Evolutionary conservation across 2,888 invertebrate species (phyloP).

Genomic region (Drosophila heteroneura): DNA sequence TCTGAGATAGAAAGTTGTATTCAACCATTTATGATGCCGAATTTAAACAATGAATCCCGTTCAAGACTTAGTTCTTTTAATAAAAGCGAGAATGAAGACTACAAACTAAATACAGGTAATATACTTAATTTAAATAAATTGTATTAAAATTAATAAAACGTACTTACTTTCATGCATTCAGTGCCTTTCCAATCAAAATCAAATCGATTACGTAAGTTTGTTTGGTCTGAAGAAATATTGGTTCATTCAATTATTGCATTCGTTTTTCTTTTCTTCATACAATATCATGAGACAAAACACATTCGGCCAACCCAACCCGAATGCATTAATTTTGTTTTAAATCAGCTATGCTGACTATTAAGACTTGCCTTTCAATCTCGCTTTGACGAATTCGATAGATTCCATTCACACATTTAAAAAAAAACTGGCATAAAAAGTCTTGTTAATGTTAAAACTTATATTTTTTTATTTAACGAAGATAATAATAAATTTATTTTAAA

Average conservation of each 20-base stretch:
- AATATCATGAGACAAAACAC: background rate
- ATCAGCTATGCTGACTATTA: background rate
- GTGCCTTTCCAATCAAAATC: slow-evolving; percentile 88
- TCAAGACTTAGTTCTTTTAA: slow-evolving; percentile 88
- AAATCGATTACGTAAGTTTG: slow-evolving; percentile 82
- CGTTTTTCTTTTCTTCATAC: background rate
- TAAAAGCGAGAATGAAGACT: slow-evolving; percentile 89
- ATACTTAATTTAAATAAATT: slow-evolving; percentile 86
- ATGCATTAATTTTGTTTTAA: background rate
- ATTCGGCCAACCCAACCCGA: background rate
- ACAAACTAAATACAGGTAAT: slow-evolving; percentile 87
- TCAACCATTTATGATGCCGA: slow-evolving; percentile 87
- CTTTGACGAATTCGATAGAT: background rate
- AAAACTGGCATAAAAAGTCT: background rate
- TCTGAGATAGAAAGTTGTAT: slow-evolving; percentile 87
- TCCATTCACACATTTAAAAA: background rate
- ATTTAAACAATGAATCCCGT: slow-evolving; percentile 86
- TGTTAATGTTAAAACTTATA: background rate
- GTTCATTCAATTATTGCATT: background rate
- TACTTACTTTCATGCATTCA: slow-evolving; percentile 81
- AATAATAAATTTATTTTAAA: background rate
- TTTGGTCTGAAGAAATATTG: background rate
- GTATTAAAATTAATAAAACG: slow-evolving; percentile 3
- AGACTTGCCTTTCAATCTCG: background rate
- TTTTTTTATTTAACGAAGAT: background rate